phyloP scores from a whole-genome alignment of 1,140 invertebrate species.

The Calephelis nemesis region DNA sequence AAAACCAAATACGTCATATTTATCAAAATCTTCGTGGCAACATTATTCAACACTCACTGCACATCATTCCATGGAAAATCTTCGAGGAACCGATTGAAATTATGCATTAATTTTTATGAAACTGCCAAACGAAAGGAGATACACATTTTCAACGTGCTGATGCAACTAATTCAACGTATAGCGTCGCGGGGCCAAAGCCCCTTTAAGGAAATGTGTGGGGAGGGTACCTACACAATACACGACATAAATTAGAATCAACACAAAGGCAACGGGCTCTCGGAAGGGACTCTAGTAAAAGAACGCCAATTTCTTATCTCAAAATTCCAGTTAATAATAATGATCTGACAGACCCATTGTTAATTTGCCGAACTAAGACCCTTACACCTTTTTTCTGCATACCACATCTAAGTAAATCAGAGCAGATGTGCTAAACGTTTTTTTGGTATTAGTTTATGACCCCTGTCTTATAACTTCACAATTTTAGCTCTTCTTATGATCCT shows the following conservation, averaged over 20 bases:
- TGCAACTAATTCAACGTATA: conserved; percentile 69
- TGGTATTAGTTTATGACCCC: neutral
- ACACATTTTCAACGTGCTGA: conserved; percentile 60
- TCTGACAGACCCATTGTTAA: conserved; percentile 60
- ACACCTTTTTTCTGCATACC: conserved; percentile 42
- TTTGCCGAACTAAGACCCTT: conserved; percentile 50
- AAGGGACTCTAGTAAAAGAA: conserved; percentile 74
- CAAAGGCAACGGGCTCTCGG: conserved; percentile 67
- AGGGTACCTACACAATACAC: conserved; percentile 70
- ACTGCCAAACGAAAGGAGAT: conserved; percentile 32
- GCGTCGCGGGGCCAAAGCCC: conserved; percentile 53
- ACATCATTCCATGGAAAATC: neutral
- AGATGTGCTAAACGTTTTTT: conserved; percentile 53
- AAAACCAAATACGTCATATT: conserved; percentile 54
- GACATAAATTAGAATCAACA: conserved; percentile 78
- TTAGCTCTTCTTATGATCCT: conserved; percentile 18
- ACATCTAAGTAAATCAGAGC: conserved; percentile 59
- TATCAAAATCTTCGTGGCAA: conserved; percentile 20
- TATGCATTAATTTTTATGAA: conserved; percentile 18
- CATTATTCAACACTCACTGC: conserved; percentile 13
- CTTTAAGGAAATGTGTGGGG: conserved; percentile 69
- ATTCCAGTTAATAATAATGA: conserved; percentile 65
- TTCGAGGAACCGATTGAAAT: conserved; percentile 19
- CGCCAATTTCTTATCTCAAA: conserved; percentile 75
- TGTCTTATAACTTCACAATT: conserved; percentile 24